Conservation (phyloP, 2,797 vertebrate species). For the Anas flavirostris region DNA sequence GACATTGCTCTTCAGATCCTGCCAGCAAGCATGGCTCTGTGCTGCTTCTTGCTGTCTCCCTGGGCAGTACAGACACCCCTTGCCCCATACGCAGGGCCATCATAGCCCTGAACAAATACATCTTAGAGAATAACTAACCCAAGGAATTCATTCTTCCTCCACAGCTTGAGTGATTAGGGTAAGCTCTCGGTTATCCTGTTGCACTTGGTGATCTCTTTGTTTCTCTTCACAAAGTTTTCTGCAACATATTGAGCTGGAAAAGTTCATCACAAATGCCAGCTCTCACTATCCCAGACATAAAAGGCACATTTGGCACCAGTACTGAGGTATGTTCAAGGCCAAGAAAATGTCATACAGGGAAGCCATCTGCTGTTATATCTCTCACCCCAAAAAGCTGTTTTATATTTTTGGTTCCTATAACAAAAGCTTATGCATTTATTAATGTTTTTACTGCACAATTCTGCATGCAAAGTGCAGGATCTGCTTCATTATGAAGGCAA, state of each 20-base stretch:
- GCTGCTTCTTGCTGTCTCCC: neutral
- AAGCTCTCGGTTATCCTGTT: neutral
- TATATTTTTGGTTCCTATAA: neutral
- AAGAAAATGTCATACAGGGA: neutral
- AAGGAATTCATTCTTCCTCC: neutral
- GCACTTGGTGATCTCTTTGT: neutral
- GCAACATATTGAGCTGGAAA: neutral
- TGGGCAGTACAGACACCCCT: neutral
- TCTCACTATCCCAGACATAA: neutral
- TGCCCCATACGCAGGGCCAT: neutral
- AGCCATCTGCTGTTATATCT: neutral
- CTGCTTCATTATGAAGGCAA: neutral
- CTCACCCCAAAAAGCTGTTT: neutral
- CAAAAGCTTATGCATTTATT: neutral
- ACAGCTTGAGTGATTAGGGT: neutral
- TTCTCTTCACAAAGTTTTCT: neutral
- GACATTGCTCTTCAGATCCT: neutral
- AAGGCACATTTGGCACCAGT: neutral
- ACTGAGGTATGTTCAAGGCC: neutral
- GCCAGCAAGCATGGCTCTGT: neutral
- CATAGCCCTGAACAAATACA: neutral
- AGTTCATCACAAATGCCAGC: neutral
- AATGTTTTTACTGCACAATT: neutral
- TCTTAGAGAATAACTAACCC: neutral
- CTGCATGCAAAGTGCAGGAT: neutral